phyloP scores from a whole-genome alignment of 2,888 invertebrate genomes.

The Axea sp. region DNA sequence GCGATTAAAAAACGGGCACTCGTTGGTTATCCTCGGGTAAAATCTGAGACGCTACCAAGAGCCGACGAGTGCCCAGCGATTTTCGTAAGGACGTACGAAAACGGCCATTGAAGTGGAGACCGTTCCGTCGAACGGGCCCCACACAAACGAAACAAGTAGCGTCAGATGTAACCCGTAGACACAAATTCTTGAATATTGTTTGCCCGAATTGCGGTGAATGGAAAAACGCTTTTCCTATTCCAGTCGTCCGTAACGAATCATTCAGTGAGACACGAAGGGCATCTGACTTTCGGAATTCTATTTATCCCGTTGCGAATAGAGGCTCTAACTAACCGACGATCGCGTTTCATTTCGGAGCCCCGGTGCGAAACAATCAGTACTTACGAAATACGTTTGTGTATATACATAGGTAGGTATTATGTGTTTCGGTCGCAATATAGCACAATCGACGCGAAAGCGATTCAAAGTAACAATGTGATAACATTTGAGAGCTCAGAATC shows the following conservation, averaged over 20 bases:
- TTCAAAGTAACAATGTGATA: slow-evolving; percentile 53
- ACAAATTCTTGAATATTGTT: slow-evolving; percentile 24
- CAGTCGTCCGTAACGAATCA: slow-evolving; percentile 1
- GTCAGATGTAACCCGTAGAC: slow-evolving; percentile 30
- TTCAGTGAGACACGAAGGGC: background rate
- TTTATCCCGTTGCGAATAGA: slow-evolving; percentile 21
- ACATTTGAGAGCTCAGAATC: slow-evolving; percentile 49
- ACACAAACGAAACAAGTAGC: slow-evolving; percentile 15
- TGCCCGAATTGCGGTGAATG: slow-evolving; percentile 36
- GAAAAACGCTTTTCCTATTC: slow-evolving; percentile 9
- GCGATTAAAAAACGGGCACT: slow-evolving; percentile 2
- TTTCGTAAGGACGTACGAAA: slow-evolving; percentile 18
- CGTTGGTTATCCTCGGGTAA: slow-evolving; percentile 9
- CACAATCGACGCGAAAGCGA: slow-evolving; percentile 51
- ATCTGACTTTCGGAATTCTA: background rate
- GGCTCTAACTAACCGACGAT: slow-evolving; percentile 17
- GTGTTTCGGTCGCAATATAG: slow-evolving; percentile 49
- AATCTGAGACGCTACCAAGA: background rate
- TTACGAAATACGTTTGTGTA: slow-evolving; percentile 45
- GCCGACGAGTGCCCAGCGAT: slow-evolving; percentile 15
- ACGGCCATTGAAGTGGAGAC: slow-evolving; percentile 12
- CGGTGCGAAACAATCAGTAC: slow-evolving; percentile 55
- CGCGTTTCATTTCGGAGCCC: slow-evolving; percentile 20
- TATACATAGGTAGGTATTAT: slow-evolving; percentile 45
- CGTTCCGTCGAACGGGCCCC: background rate